Percentiles rank a stretch among this genome's conserved stretches.
Evolutionary conservation across 2,797 vertebrate species (phyloP).

Genomic region (Mionectes olivaceus): DNA sequence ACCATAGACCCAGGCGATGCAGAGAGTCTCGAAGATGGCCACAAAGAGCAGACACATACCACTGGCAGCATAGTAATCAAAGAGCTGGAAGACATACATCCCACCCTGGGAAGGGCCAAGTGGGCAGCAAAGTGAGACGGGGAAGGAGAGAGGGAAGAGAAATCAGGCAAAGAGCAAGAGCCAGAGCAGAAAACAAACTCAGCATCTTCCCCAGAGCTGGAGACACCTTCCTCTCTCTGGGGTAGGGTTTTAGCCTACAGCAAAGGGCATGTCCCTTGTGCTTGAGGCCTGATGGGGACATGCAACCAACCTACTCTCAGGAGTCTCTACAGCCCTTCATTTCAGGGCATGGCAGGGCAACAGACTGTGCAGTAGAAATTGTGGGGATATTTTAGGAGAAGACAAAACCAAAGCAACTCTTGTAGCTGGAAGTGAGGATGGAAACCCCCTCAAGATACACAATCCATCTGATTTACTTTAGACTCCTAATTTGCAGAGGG

Average conservation of each 20-base stretch:
- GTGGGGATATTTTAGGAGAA: not conserved
- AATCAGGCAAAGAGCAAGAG: conserved; percentile 29
- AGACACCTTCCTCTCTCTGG: not conserved
- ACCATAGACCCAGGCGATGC: conserved; percentile 94
- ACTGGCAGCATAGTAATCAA: conserved; percentile 95
- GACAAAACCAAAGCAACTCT: not conserved
- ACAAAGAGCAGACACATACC: conserved; percentile 95
- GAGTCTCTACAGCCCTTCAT: not conserved
- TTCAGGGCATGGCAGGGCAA: not conserved
- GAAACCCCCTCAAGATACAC: not conserved
- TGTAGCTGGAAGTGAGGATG: not conserved
- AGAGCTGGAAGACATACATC: conserved; percentile 97
- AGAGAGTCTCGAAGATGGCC: conserved; percentile 92
- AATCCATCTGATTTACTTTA: not conserved
- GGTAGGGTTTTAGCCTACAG: not conserved
- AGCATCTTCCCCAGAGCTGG: not conserved
- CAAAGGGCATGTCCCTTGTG: not conserved
- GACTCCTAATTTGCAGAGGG: not conserved
- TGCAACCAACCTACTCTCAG: not conserved
- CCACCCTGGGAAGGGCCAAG: conserved; percentile 83
- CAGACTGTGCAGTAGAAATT: not conserved
- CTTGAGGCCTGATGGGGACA: not conserved
- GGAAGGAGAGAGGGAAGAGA: not conserved
- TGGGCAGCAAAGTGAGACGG: not conserved
- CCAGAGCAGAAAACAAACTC: conserved; percentile 9